Evolutionary conservation across 2,797 vertebrate genomes (phyloP), one percentile per base, ranked within the genome.

Genomic region (Cuculus canorus): DNA sequence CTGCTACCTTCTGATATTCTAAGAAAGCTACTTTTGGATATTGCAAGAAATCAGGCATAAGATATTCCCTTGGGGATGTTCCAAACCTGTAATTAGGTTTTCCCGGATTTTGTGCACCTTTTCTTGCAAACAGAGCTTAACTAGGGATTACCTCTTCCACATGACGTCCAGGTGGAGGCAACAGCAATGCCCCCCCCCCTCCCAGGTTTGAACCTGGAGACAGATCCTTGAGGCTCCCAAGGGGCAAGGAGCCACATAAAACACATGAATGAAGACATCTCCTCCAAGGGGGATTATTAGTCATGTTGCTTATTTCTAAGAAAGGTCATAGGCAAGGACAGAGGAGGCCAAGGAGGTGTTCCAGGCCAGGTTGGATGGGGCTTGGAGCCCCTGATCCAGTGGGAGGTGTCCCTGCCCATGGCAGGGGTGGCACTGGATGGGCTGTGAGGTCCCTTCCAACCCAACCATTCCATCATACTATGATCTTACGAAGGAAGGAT

Each of bases 161-260:
- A 17, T 0, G 0, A 7, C 18, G 23, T 7, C 35, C 1, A 2
- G 11, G 21, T 69, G 61, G 30, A 69, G 50, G 30, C 11, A 84
- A 37, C 32, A 35, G n/a, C 1, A 0, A 39, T 11, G 17, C 60
- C 16, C 21, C 32, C 16, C 21, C 32, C 28, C 4, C 9, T 48
- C 17, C 21, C 48, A 28, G 13, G 9, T 15, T 57, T 13, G 3
- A 8, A 21, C 12, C 5, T 1, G 5, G 37, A 18, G 9, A 30
- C 27, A 41, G 50, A 27, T 5, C 25, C 54, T 30, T 0, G 3
- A 77, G 77, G 71, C 32, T 0, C 30, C 4, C 3, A 17, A 50
- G 23, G 32, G 10, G 13, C 33, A 15, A 56, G 39, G 43, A 60
- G 2, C 32, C 17, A 10, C 28, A 14, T 12, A 28, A 68, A 64